A percentile compares a stretch with the other conserved stretches of the same genome.
Evolutionary conservation across 2,113 vertebrate genomes (phyloP).

Genomic region (Suricata suricatta): DNA sequence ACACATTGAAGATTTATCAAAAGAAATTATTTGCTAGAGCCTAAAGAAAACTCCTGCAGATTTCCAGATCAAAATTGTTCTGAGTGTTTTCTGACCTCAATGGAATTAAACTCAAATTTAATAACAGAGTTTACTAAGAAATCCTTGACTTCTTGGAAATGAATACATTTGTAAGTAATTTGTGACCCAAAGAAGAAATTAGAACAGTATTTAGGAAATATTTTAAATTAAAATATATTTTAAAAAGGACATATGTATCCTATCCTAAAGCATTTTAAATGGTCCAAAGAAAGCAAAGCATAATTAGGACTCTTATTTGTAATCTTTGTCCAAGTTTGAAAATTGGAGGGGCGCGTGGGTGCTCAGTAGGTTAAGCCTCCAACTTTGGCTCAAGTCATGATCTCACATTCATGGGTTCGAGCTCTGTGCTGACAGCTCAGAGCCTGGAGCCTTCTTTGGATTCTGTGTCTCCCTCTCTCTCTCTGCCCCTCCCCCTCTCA

Average conservation of each 20-base stretch:
- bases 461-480: too few species aligned
- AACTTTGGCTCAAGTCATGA: too few species aligned
- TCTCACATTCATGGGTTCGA: too few species aligned
- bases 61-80: not conserved
- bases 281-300: not conserved
- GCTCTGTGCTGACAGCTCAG: too few species aligned
- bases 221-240: not conserved
- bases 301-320: not conserved
- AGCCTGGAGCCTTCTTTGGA: too few species aligned
- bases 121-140: not conserved
- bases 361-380: too few species aligned
- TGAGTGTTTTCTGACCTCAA: not conserved
- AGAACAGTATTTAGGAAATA: slow-evolving; percentile 11
- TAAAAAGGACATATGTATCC: not conserved
- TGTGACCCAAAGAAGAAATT: not conserved
- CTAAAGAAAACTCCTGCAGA: not conserved
- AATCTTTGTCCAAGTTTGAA: not conserved
- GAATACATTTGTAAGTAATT: not conserved
- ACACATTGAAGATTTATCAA: not conserved
- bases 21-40: not conserved
- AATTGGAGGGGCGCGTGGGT: not conserved
- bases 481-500: too few species aligned
- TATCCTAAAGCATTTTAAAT: not conserved
- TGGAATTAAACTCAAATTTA: not conserved
- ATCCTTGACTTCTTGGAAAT: not conserved